These are phyloP conservation scores for Coluber constrictor DNA, from an alignment of 2,797 vertebrate genomes.

Conservation along the genomic window DNA sequence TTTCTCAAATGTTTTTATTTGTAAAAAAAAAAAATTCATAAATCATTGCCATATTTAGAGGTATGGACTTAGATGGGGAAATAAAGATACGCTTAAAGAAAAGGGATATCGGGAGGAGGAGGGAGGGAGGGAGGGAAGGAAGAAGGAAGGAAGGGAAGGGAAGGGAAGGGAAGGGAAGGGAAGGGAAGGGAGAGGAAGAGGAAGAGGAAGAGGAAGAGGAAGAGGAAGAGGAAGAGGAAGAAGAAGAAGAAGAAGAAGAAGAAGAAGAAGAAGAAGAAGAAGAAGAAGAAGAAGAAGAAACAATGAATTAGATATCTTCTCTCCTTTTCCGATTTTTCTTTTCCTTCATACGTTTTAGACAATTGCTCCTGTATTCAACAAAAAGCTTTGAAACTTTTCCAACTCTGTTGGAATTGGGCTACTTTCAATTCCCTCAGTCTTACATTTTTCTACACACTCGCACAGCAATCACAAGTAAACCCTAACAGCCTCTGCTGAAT, in stretches of 20 bases:
- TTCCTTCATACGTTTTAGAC: neutral
- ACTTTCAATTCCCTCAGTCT: neutral
- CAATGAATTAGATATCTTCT: neutral
- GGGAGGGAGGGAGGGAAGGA: accelerated
- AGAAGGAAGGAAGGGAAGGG: neutral
- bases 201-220: too few species aligned
- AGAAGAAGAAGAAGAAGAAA: too few species aligned
- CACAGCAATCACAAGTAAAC: neutral
- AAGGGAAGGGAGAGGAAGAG: too few species aligned
- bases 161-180: neutral
- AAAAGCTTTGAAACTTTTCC: neutral
- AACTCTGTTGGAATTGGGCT: neutral
- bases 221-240: too few species aligned
- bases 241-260: neutral
- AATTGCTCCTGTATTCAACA: neutral
- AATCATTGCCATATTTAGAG: neutral
- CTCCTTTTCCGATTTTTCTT: neutral
- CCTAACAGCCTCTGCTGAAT: neutral
- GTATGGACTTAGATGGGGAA: neutral
- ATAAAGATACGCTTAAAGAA: neutral
- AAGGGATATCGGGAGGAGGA: neutral
- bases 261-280: too few species aligned
- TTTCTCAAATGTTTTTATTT: neutral
- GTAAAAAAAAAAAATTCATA: neutral
- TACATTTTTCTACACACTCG: neutral